Evolutionary conservation across 2,888 invertebrate species (phyloP).

Genomic region (Mimas tiliae): DNA sequence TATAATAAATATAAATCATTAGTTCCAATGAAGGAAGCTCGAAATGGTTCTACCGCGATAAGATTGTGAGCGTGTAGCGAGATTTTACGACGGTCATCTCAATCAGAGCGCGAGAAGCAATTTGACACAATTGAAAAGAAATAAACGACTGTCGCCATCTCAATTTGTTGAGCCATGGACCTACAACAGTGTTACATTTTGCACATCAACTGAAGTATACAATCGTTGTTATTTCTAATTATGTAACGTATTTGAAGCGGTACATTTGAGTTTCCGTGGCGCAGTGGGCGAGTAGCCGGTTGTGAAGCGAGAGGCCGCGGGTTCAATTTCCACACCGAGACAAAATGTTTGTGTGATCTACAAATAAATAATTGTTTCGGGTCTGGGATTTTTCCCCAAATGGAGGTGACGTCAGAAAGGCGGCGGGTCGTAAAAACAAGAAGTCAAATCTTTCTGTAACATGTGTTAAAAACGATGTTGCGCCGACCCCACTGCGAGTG

Average conservation of each 20-base stretch:
- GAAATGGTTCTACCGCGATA: constrained; percentile 43
- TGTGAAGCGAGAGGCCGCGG: no score
- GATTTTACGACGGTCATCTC: constrained; percentile 63
- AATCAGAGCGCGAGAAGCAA: constrained; percentile 66
- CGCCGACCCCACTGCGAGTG: no score
- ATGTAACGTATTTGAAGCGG: background rate
- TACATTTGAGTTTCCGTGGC: no score
- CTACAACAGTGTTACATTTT: constrained; percentile 21
- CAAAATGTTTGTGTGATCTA: no score
- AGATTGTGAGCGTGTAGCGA: constrained; percentile 57
- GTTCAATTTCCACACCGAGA: no score
- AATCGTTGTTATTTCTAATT: background rate
- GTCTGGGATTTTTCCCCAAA: no score
- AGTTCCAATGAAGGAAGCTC: constrained; percentile 44
- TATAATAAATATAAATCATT: constrained; percentile 33
- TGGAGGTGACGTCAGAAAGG: no score
- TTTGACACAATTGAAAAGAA: constrained; percentile 75
- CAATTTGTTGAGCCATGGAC: constrained; percentile 49
- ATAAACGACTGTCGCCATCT: constrained; percentile 62
- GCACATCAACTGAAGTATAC: background rate
- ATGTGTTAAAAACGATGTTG: no score
- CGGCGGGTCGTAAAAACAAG: no score
- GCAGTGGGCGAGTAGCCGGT: no score
- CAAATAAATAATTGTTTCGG: no score
- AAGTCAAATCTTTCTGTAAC: no score